Percentiles rank a stretch among this genome's conserved stretches.
Evolutionary conservation across 2,797 vertebrate genomes (phyloP).

Genomic region (Chiroxiphia lanceolata): DNA sequence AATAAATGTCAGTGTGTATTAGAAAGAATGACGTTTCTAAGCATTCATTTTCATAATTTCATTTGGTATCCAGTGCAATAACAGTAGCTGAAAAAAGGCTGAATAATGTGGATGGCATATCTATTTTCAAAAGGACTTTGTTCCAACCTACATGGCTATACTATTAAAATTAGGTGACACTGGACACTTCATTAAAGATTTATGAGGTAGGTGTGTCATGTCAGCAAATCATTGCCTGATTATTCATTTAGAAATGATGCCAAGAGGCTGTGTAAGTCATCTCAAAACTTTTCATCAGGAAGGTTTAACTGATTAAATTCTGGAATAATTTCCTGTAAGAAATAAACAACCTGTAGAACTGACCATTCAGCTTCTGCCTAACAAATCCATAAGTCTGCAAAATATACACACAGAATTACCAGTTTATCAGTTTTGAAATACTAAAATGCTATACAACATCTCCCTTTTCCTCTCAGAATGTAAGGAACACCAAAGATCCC

Average conservation of each 20-base stretch:
- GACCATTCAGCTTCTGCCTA: neutral
- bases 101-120: neutral
- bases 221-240: neutral
- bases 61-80: neutral
- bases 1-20: neutral
- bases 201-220: neutral
- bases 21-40: neutral
- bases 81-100: neutral
- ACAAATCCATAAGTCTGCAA: neutral
- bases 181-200: neutral
- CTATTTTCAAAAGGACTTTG: neutral
- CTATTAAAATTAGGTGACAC: neutral
- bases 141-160: neutral
- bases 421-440: neutral
- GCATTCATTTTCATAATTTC: conserved; percentile 15
- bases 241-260: neutral
- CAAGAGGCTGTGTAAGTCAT: neutral
- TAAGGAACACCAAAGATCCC: neutral
- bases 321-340: neutral
- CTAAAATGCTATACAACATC: neutral
- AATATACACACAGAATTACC: neutral
- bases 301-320: neutral
- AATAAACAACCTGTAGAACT: neutral
- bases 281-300: neutral
- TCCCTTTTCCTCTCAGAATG: neutral